Base-by-base conservation (phyloP, 53 echinoderm and acorn worm genomes). In the Arbacia lixula region DNA sequence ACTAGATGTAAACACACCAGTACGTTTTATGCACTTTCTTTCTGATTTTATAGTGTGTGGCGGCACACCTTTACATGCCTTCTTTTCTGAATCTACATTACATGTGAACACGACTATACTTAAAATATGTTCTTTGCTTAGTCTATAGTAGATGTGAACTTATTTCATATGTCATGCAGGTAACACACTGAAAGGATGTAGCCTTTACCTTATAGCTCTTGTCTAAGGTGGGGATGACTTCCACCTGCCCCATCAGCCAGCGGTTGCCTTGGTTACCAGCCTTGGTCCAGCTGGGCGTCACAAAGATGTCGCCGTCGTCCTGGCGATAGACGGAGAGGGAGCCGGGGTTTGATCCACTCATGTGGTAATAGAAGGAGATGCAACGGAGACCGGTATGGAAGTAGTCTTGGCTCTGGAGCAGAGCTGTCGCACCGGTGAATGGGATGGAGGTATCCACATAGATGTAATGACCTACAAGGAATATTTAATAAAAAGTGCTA, bases 281-380 rank as follows among this genome's bases (percentile, higher is more conserved):
- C 53, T 87, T 89, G 51, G 66, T 65, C 93, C 89, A 96, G n/a
- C 79, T 75, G 0, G 96, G 81, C 10, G 63, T 67, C 52, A 83
- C 89, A 49, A 93, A 91, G 39, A 37, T 8, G 50, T 93, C 91
- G 0, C 78, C 91, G 12, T 72, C 86, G 29, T 93, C 91, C 41
- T 87, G 72, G 65, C 85, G 86, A 85, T 96, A 96, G 42, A 96
- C 91, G 24, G 56, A 62, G 34, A 96, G 66, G 5, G 61, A 35
- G 5, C 96, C 96, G 11, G 89, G 72, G 50, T 89, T 49, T 2
- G 68, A 58, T 2, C 96, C 96, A 54, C 66, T 82, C 89, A 96
- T 91, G 76, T 88, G 89, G 36, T 91, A 96, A 87, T 89, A 96
- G 93, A 96, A 96, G 0, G 60, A 64, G 27, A 96, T 76, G 38